Evolutionary conservation across 2,113 vertebrate genomes (phyloP).

Genomic region (Pollimyrus isidori): DNA sequence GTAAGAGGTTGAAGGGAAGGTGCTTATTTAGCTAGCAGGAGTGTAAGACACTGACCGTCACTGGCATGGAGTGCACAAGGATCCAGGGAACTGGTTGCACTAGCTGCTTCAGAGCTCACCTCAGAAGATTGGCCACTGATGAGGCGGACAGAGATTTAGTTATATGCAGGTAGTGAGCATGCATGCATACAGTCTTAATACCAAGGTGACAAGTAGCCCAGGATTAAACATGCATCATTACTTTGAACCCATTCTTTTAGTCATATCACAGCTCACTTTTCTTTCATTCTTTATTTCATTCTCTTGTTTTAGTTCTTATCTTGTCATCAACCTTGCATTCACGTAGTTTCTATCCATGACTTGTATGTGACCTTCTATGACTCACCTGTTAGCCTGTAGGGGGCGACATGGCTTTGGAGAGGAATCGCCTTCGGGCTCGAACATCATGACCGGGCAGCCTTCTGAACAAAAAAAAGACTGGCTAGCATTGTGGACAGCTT

Average conservation of each 20-base stretch:
- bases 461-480: constrained; percentile 52
- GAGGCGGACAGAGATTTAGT: neutral
- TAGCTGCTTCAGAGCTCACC: constrained; percentile 39
- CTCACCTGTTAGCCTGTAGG: constrained; percentile 58
- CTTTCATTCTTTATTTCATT: neutral
- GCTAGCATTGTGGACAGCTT: constrained; percentile 75
- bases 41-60: neutral
- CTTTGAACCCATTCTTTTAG: neutral
- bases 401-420: constrained; percentile 7
- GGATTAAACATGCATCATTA: neutral
- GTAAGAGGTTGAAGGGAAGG: neutral
- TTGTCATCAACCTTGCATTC: neutral
- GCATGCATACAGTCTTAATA: neutral
- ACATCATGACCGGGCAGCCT: constrained; percentile 67
- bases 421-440: constrained; percentile 54
- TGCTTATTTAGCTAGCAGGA: neutral
- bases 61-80: neutral
- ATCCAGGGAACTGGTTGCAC: neutral
- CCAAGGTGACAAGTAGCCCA: neutral
- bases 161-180: neutral
- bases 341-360: neutral
- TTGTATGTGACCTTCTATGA: neutral
- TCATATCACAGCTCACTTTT: neutral
- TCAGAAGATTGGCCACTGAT: constrained; percentile 55
- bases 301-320: neutral